Conservation (phyloP, 2,113 vertebrate species). For the Ameiurus melas region DNA sequence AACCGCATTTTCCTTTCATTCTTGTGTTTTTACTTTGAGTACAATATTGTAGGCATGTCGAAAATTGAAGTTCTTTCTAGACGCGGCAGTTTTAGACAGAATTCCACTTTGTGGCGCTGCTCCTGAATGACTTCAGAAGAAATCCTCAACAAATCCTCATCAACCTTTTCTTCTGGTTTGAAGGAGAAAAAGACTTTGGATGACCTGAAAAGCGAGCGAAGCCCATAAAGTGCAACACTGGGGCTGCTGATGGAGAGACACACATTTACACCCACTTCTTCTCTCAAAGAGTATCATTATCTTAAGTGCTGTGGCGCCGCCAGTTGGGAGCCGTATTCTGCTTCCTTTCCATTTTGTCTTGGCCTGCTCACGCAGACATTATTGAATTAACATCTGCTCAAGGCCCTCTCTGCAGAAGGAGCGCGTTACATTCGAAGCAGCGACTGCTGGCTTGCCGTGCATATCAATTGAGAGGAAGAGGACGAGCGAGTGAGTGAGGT, state of each 20-base stretch:
- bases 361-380: slow-evolving; percentile 67
- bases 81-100: slow-evolving; percentile 36
- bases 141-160: slow-evolving; percentile 56
- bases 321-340: slow-evolving; percentile 64
- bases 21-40: neutral
- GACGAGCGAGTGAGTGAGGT: slow-evolving; percentile 6
- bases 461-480: slow-evolving; percentile 43
- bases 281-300: slow-evolving; percentile 67
- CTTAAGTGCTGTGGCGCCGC: slow-evolving; percentile 66
- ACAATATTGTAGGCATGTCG: neutral
- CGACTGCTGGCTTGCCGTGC: slow-evolving; percentile 38
- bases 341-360: slow-evolving; percentile 66
- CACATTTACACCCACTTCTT: slow-evolving; percentile 57
- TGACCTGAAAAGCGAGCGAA: slow-evolving; percentile 55
- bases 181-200: slow-evolving; percentile 47
- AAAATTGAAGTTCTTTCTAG: neutral
- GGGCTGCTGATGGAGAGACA: slow-evolving; percentile 62
- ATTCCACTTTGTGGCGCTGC: slow-evolving; percentile 16
- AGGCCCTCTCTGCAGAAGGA: slow-evolving; percentile 62
- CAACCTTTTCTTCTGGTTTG: slow-evolving; percentile 49
- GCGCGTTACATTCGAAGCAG: slow-evolving; percentile 60
- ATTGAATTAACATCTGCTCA: slow-evolving; percentile 73
- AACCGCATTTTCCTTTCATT: neutral
- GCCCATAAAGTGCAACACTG: slow-evolving; percentile 58
- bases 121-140: slow-evolving; percentile 51